Conservation (phyloP, 2,888 invertebrate species). For the Agriopis aurantiaria region DNA sequence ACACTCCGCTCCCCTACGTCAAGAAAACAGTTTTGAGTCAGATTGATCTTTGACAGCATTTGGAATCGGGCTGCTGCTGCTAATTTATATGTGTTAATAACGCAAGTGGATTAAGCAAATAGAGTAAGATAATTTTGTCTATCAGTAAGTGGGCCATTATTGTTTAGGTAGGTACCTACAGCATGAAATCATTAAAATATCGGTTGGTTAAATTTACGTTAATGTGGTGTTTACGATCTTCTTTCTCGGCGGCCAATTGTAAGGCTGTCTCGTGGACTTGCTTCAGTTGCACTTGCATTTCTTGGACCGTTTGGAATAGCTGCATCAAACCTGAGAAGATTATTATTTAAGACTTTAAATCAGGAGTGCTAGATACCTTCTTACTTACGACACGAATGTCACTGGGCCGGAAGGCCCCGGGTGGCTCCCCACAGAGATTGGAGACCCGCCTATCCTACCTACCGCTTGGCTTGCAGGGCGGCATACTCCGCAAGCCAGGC, state of each 20-base stretch:
- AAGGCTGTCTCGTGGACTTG: slow-evolving; percentile 74
- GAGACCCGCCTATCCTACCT: too few relatives aligned
- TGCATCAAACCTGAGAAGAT: slow-evolving; percentile 66
- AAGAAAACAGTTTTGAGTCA: background rate
- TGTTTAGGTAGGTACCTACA: background rate
- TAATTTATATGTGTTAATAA: background rate
- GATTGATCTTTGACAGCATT: background rate
- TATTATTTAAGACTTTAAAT: background rate
- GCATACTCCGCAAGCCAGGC: too few relatives aligned
- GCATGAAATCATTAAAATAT: background rate
- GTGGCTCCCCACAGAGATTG: too few relatives aligned
- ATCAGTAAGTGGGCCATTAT: background rate
- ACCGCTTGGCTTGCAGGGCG: too few relatives aligned
- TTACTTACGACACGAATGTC: too few relatives aligned
- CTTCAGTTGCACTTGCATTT: slow-evolving; percentile 73
- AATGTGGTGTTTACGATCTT: slow-evolving; percentile 81
- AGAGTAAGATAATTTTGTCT: background rate
- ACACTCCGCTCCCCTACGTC: too few relatives aligned
- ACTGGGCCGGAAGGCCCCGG: too few relatives aligned
- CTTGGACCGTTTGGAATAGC: slow-evolving; percentile 75
- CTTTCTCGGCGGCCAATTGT: slow-evolving; percentile 85
- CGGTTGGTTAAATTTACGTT: slow-evolving; percentile 70
- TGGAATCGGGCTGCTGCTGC: background rate
- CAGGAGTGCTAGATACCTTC: too few relatives aligned
- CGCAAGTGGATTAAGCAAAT: background rate